Evolutionary conservation across 2,113 vertebrate genomes (phyloP), one percentile per base, ranked within the genome.

Genomic region (Xiphorhynchus elegans): DNA sequence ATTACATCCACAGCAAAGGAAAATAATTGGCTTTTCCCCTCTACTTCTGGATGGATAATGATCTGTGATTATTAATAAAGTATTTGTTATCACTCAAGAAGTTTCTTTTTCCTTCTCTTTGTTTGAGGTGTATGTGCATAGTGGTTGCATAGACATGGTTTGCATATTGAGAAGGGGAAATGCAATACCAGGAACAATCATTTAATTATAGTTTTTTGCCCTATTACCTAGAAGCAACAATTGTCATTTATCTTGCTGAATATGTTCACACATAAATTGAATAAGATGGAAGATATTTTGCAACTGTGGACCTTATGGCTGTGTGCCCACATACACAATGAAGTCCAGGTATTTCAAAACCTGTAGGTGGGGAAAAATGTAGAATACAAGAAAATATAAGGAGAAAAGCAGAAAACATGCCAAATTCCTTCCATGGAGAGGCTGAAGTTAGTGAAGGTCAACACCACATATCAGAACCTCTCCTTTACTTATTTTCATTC

Each of bases 71-170:
- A 87, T 44, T 76, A 75, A 46, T 31, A 72, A 59, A 64, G 7
- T 29, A 56, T 64, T 89, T 91, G n/a, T 63, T 79, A 56, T 75
- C 33, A 40, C 17, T 84, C 31, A 33, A 16, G 23, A 90, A 63
- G 3, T 39, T 87, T n/a, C 1, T 75, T 72, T 67, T 70, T 33
- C 23, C 5, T 37, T 86, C 42, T 53, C 25, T 74, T 82, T 39
- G 25, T 69, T 82, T 47, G 17, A 80, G 39, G 11, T 28, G 9
- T 42, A 46, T 2, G 1, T 33, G 7, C 11, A 68, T 6, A 70
- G 23, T 20, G 9, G 7, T 40, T 87, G 14, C n/a, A 44, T 0
- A 73, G 31, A 39, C 2, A 3, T 9, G 25, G 8, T n/a, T 13
- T 76, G 31, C 35, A 60, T 44, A 49, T 8, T 20, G 25, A 94